Evolutionary conservation across 2,113 vertebrate species (phyloP).

Genomic region (Mirza zaza): DNA sequence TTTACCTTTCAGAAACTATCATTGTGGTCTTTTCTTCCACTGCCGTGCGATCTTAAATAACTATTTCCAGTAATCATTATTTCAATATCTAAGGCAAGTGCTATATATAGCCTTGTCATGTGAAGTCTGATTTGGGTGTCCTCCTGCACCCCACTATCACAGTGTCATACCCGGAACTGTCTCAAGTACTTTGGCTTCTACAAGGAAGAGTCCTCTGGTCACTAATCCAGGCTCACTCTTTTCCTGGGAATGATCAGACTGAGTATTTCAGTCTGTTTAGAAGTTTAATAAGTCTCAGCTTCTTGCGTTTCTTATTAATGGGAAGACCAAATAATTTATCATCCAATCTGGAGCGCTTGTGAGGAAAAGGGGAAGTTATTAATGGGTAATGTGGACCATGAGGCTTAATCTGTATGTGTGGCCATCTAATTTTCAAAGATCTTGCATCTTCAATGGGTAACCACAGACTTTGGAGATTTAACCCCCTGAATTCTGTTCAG

Average conservation of each 20-base stretch:
- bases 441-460: background rate
- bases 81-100: background rate
- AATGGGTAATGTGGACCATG: background rate
- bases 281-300: background rate
- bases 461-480: background rate
- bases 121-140: background rate
- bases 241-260: background rate
- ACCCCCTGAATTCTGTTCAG: background rate
- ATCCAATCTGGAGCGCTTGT: background rate
- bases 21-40: background rate
- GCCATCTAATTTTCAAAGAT: background rate
- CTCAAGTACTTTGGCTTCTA: background rate
- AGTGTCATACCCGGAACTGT: background rate
- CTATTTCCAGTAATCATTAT: background rate
- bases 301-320: background rate
- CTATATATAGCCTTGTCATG: background rate
- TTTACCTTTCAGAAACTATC: slow-evolving; percentile 37
- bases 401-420: background rate
- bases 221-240: background rate
- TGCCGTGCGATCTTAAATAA: background rate
- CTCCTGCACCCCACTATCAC: fast-evolving
- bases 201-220: background rate
- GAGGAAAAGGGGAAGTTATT: background rate
- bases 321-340: background rate
- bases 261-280: background rate